Base-by-base conservation (phyloP, 2,888 invertebrate species). In the Drosophila stalkeri region DNA sequence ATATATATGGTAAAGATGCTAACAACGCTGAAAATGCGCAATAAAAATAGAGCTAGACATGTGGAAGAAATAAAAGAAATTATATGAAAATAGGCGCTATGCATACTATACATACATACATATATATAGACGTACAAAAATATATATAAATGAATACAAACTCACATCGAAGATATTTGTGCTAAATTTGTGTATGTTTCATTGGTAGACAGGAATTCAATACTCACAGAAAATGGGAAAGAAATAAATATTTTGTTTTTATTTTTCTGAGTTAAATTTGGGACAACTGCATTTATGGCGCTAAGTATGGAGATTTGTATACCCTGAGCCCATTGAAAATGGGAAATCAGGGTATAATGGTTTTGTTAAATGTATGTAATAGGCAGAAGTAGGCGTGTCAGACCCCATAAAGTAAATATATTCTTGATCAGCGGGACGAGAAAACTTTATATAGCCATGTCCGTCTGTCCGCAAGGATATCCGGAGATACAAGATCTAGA, bases 51-150 rank as follows among this genome's bases (percentile, higher is more conserved):
- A 86, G 82, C 86, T 74, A 77, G 73, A 66, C 86, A 73, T 86
- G 89, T 82, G 72, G 75, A 89, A 84, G 75, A 89, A 84, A 86
- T 89, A 67, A 88, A 76, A 78, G 82, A 88, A 84, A 84, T 86
- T 89, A 89, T 75, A 84, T 86, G 84, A 89, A 89, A 84, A 84
- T 89, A 89, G 81, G 86, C 69, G 67, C 86, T 80, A 80, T 82
- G 80, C 16, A 72, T 82, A 86, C 57, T 31, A 64, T 18, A 27
- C 35, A 31, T 18, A 27, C 35, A 31, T 39, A 69, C 23, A 46
- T 16, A 57, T n/a, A 57, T 51, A 73, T 43, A 64, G 46, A 47
- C 54, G 33, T 27, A 44, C 46, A 52, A 37, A 37, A 20, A 23
- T n/a, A 39, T 37, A 47, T 46, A 59, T 20, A 67, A 44, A 44